phyloP scores from a whole-genome alignment of 2,797 vertebrate genomes.

The Adrianichthys oophorus region DNA sequence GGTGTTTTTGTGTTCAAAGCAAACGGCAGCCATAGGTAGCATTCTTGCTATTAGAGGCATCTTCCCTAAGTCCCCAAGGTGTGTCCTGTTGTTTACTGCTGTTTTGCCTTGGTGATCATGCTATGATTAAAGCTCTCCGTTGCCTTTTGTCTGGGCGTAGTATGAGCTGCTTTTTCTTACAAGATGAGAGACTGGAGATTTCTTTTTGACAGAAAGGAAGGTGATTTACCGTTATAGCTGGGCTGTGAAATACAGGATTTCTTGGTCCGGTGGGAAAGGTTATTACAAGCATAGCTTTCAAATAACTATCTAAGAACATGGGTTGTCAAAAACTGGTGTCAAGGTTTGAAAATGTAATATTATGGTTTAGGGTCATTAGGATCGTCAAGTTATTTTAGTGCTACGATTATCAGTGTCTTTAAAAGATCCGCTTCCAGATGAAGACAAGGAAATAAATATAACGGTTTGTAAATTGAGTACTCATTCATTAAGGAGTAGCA shows the following conservation, averaged over 20 bases:
- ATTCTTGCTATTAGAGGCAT: conserved; percentile 46
- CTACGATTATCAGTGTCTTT: conserved; percentile 37
- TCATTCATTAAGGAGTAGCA: conserved; percentile 36
- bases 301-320: conserved; percentile 56
- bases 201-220: conserved; percentile 55
- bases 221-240: conserved; percentile 49
- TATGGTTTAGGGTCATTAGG: conserved; percentile 66
- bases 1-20: conserved; percentile 68
- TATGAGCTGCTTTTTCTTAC: conserved; percentile 33
- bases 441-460: conserved; percentile 41
- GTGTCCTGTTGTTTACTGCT: conserved; percentile 51
- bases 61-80: conserved; percentile 51
- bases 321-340: conserved; percentile 61
- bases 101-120: conserved; percentile 58
- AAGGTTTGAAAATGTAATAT: conserved; percentile 67
- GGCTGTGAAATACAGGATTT: conserved; percentile 54
- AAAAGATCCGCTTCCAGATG: conserved; percentile 39
- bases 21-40: conserved; percentile 51
- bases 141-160: conserved; percentile 44
- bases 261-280: conserved; percentile 65
- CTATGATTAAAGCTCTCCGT: conserved; percentile 64
- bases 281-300: conserved; percentile 60
- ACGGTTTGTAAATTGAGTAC: conserved; percentile 45
- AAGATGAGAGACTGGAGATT: conserved; percentile 52
- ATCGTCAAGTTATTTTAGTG: conserved; percentile 41